Base-by-base conservation (phyloP, 2,888 invertebrate genomes). In the Amphipyra tragopoginis region DNA sequence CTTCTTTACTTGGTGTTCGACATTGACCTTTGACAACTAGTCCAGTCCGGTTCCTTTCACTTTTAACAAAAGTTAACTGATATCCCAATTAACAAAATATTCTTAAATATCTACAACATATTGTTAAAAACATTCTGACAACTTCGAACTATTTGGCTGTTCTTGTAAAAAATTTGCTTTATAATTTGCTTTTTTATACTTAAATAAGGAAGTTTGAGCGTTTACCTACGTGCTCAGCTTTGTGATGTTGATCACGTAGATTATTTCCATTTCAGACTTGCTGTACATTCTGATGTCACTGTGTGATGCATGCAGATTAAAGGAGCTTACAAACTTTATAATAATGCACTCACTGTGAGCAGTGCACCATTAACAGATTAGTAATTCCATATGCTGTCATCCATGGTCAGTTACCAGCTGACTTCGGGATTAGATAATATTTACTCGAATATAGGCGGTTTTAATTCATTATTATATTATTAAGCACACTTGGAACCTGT, bases 281-380 rank as follows among this genome's bases (percentile, higher is more conserved):
- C 60, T 65, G 64, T 65, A 68, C 52, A 74, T 70, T 75, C 69
- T 80, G 80, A 75, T 79, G 69, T 77, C 82, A 77, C 52, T 64
- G 55, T 64, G 71, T 77, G 82, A 81, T 71, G 76, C 78, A 77
- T 48, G 42, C 53, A 52, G 67, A 68, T 73, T 81, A 73, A 57
- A 63, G 34, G 33, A 26, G 69, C 62, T 75, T 75, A 64, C 45
- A 65, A 21, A 66, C 39, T 53, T 53, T 52, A 53, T 65, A 57
- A 68, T 64, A 67, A 63, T 59, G 48, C 15, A 45, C 61, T 54
- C 40, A 59, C 36, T 48, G 62, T 63, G 50, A 57, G 26, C 47
- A 57, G 39, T 61, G 43, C 54, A 26, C 21, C 3, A 43, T 0
- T 43, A 9, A 21, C 1, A 21, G 21, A 43, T 21, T 21, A n/a